Base-by-base conservation (phyloP, 2,888 invertebrate genomes). In the Polylopha cassiicola region DNA sequence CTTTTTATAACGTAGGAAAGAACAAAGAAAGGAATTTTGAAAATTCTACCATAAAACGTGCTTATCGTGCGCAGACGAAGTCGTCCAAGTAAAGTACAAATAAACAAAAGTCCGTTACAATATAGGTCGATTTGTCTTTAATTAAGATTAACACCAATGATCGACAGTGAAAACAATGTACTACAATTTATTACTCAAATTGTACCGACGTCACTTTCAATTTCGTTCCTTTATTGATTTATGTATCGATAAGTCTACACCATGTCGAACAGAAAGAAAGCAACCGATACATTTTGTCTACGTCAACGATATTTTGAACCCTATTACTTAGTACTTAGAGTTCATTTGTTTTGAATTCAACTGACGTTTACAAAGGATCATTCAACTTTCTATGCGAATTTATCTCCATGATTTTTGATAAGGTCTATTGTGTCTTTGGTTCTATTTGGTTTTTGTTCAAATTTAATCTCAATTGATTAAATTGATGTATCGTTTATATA, bases 171-270 rank as follows among this genome's bases (percentile, higher is more conserved):
- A 34, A 30, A 36, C 42, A 26, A 31, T n/a, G 37, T 37, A 17
- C 37, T 42, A 26, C 8, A 23, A n/a, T 29, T 17, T 8, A 42
- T 42, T 31, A 32, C 15, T 41, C 30, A 9, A 36, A 36, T 55
- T 50, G 52, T 58, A 51, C 38, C 45, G 43, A 47, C 50, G 53
- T 66, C 66, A 58, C 75, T 80, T 77, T 79, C 76, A 55, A 65
- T 80, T 76, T 73, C 65, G 50, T 51, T 59, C 48, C 47, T 67
- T 71, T 79, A 79, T 78, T 76, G 80, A 79, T 81, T 75, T 66
- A 63, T 70, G 73, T 67, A 51, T 44, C 59, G 77, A 77, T 75
- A 67, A 57, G 41, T 47, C 36, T 39, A 43, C 53, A 48, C 58
- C 48, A 58, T 53, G 61, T 65, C 57, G 47, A 56, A 58, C 56